These are phyloP conservation scores for Tachina lurida DNA, from an alignment of 2,888 invertebrate genomes.

Conservation along the genomic window DNA sequence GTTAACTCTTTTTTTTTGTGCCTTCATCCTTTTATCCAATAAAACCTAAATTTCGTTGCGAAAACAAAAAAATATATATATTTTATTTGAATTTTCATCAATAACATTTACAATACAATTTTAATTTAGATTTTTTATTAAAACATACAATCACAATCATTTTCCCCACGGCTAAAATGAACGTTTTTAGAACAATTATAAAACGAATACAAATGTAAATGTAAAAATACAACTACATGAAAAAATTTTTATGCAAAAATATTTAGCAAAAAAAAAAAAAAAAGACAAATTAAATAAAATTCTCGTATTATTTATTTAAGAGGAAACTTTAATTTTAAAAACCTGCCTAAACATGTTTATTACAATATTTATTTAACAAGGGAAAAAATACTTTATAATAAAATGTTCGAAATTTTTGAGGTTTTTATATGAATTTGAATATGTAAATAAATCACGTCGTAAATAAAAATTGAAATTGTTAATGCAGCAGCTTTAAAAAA, in stretches of 20 bases:
- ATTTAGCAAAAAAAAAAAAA: background rate
- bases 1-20: background rate
- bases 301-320: slow-evolving; percentile 27
- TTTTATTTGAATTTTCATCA: slow-evolving; percentile 51
- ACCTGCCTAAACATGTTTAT: slow-evolving; percentile 20
- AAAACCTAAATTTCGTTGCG: slow-evolving; percentile 21
- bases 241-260: background rate
- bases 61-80: background rate
- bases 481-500: background rate
- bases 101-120: slow-evolving; percentile 59
- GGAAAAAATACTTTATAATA: background rate
- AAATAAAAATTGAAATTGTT: background rate
- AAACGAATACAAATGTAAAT: slow-evolving; percentile 31
- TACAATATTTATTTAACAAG: slow-evolving; percentile 9
- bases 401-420: background rate
- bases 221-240: background rate
- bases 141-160: slow-evolving; percentile 56
- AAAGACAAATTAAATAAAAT: too few species aligned
- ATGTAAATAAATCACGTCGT: background rate
- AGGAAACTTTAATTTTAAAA: slow-evolving; percentile 16
- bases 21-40: slow-evolving; percentile 13
- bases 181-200: slow-evolving; percentile 56
- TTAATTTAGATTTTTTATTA: slow-evolving; percentile 63
- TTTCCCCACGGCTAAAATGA: slow-evolving; percentile 49
- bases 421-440: slow-evolving; percentile 9